Evolutionary conservation across 1,140 invertebrate species (phyloP), one percentile per base, ranked within the genome.

Genomic region (Gryllus bimaculatus): DNA sequence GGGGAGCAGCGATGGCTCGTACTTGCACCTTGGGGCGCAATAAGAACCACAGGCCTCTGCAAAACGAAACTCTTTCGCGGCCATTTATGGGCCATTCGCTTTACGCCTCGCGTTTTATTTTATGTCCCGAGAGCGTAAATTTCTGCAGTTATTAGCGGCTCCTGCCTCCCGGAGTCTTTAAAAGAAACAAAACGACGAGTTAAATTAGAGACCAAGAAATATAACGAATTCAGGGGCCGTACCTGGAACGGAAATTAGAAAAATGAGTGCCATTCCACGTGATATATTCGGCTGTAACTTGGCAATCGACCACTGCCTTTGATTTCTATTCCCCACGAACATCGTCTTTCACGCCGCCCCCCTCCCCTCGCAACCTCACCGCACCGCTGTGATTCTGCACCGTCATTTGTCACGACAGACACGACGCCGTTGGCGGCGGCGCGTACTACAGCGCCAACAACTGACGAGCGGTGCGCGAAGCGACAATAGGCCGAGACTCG

Each of bases 351-450:
- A 66, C 54, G 54, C 18, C 2, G 10, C 54, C 10, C 10, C n/a
- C n/a, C n/a, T n/a, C n/a, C n/a, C 10, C 10, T 13, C 54, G 54
- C 10, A 18, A 0, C 54, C 54, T 2, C 18, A 13, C 18, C 10
- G 10, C 18, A 10, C 54, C 18, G 10, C 54, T 18, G 54, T 18
- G 54, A 66, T 66, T 66, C 54, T 13, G 54, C 54, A 10, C 54
- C 54, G 54, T 66, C 54, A 66, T 66, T 66, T 66, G 54, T 66
- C 54, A 66, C 54, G 54, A 66, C 54, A 66, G 26, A 66, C 54
- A 66, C 54, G 18, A 18, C 54, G 54, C 10, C 54, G 54, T 10
- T 66, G 54, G 54, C 54, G 54, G 54, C 54, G 54, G 10, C 54
- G 54, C 54, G 54, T 66, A 66, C 54, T 66, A 66, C 54, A 66